phyloP scores from a whole-genome alignment of 2,797 vertebrate species.

The Orestias chungarensis region DNA sequence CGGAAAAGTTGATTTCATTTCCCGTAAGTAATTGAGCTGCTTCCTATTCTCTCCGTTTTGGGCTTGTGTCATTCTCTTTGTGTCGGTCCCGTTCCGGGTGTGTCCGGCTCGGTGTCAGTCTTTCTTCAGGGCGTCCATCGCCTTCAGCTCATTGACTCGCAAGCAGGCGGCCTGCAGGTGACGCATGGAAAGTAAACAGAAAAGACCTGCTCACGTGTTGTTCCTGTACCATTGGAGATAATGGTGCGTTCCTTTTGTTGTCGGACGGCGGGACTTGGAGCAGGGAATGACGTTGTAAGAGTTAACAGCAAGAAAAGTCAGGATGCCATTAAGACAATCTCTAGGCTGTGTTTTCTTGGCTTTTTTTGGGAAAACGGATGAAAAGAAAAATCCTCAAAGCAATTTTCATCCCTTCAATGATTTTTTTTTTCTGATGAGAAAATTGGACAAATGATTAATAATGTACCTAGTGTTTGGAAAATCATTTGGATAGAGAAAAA shows the following conservation, averaged over 20 bases:
- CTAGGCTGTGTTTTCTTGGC: too few species aligned
- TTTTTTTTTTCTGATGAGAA: too few species aligned
- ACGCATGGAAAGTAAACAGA: not conserved
- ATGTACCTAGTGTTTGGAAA: too few species aligned
- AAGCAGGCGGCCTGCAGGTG: not conserved
- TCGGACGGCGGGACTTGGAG: too few species aligned
- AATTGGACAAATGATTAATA: too few species aligned
- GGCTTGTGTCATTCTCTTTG: not conserved
- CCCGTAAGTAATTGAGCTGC: slow-evolving; percentile 40
- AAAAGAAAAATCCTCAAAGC: too few species aligned
- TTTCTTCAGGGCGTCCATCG: slow-evolving; percentile 2
- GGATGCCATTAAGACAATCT: too few species aligned
- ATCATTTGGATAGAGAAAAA: not conserved
- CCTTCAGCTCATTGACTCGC: slow-evolving; percentile 12
- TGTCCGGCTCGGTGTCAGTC: not conserved
- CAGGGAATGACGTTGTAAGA: too few species aligned
- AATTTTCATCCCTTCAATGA: too few species aligned
- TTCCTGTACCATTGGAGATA: too few species aligned
- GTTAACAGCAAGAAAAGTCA: too few species aligned
- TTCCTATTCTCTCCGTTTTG: not conserved
- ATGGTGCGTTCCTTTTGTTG: not conserved
- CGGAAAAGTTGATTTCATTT: slow-evolving; percentile 50
- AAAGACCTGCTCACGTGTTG: not conserved
- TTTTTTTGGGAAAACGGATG: too few species aligned
- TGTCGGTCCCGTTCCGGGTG: not conserved